These are phyloP conservation scores for Dysmachus trigonus DNA, from an alignment of 2,888 invertebrate species.

Conservation along the genomic window DNA sequence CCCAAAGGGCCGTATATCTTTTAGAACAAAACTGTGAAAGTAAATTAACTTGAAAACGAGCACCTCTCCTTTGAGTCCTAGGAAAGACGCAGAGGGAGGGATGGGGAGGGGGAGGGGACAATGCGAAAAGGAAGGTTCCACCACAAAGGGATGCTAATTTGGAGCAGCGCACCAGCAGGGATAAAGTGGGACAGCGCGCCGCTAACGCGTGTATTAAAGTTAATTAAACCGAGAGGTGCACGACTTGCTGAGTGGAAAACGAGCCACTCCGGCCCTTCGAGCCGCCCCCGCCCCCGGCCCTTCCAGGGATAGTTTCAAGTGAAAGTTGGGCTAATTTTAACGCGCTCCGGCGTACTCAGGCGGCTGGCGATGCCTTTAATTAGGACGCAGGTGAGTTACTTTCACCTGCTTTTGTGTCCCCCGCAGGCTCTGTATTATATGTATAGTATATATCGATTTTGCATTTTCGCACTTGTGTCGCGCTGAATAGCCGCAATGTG, in stretches of 20 bases:
- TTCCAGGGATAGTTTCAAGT: not conserved
- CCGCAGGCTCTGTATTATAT: not conserved
- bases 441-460: slow-evolving; percentile 34
- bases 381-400: not conserved
- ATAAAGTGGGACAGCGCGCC: slow-evolving; percentile 45
- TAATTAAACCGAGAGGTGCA: slow-evolving; percentile 30
- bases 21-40: slow-evolving; percentile 36
- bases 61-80: slow-evolving; percentile 12
- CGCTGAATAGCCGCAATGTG: not conserved
- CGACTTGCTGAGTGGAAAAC: slow-evolving; percentile 4
- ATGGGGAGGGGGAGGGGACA: not conserved
- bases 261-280: not conserved
- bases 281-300: not conserved
- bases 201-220: slow-evolving; percentile 40
- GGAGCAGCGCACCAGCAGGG: not conserved
- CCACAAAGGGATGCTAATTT: slow-evolving; percentile 47
- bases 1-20: not conserved
- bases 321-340: slow-evolving; percentile 22
- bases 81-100: not conserved
- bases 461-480: not conserved
- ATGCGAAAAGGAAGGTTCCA: slow-evolving; percentile 24
- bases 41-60: slow-evolving; percentile 45
- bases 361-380: not conserved
- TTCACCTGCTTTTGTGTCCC: not conserved
- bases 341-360: not conserved